Evolutionary conservation across 2,888 invertebrate genomes (phyloP).

Genomic region (Artemia sp.): DNA sequence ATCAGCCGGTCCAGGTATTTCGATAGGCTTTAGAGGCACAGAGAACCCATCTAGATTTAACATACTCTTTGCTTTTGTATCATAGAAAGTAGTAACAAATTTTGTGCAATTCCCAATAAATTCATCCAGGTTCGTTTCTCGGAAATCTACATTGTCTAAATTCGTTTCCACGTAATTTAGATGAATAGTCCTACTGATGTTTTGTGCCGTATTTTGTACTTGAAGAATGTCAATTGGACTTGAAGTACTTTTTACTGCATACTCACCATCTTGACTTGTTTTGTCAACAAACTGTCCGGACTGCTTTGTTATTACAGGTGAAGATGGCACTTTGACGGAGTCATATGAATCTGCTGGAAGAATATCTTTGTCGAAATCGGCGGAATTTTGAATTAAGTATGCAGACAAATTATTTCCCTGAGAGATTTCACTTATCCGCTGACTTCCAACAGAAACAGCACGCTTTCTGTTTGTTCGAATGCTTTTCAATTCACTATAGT

Average conservation of each 20-base stretch:
- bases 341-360: no score
- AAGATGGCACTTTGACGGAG: no score
- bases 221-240: slow-evolving; percentile 11
- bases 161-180: slow-evolving; percentile 21
- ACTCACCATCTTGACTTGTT: slow-evolving; percentile 17
- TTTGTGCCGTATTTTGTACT: not conserved
- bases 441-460: no score
- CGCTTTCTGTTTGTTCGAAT: no score
- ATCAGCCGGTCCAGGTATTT: not conserved
- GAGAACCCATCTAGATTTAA: slow-evolving; percentile 18
- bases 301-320: no score
- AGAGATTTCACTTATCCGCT: no score
- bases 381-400: no score
- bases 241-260: not conserved
- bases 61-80: slow-evolving; percentile 21
- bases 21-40: not conserved
- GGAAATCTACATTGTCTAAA: slow-evolving; percentile 19
- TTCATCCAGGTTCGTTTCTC: slow-evolving; percentile 22
- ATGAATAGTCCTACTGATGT: not conserved
- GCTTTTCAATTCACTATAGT: no score
- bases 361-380: no score
- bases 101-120: slow-evolving; percentile 21
- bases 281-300: not conserved
- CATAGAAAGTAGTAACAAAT: slow-evolving; percentile 16
- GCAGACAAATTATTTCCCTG: no score